phyloP scores from a whole-genome alignment of 2,797 vertebrate species.

The Rhynchonycteris naso region DNA sequence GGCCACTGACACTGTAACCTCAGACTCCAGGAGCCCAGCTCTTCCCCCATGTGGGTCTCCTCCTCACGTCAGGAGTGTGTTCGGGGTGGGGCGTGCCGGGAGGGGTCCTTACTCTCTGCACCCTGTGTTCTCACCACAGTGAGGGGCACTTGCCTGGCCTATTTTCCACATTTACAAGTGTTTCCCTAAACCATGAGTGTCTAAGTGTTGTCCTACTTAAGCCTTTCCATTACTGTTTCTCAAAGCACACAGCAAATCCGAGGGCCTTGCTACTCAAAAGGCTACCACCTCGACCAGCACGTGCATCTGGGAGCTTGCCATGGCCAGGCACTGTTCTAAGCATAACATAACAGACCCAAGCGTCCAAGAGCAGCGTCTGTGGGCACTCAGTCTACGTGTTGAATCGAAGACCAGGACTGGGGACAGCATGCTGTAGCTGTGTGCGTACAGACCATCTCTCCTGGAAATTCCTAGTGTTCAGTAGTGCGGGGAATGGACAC shows the following conservation, averaged over 20 bases:
- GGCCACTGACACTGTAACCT: neutral
- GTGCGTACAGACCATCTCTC: neutral
- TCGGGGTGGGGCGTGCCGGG: neutral
- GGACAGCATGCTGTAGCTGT: neutral
- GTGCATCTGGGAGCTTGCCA: neutral
- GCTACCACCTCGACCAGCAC: neutral
- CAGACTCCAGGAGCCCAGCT: neutral
- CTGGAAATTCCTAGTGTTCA: neutral
- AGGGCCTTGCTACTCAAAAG: neutral
- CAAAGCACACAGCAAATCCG: neutral
- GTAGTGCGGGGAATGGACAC: neutral
- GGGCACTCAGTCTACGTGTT: neutral
- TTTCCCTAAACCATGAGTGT: neutral
- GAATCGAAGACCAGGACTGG: neutral
- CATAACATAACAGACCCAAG: neutral
- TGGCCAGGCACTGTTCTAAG: neutral
- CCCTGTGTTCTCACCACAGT: neutral
- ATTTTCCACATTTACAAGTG: too few relatives aligned
- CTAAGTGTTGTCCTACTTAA: neutral
- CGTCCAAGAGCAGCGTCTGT: accelerated
- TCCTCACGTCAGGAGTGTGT: neutral
- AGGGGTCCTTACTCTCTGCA: neutral
- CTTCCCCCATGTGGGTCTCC: neutral
- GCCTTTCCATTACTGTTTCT: too few relatives aligned
- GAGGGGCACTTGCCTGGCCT: neutral